phyloP scores from a whole-genome alignment of 2,113 vertebrate genomes.

The Paedocypris sp. region DNA sequence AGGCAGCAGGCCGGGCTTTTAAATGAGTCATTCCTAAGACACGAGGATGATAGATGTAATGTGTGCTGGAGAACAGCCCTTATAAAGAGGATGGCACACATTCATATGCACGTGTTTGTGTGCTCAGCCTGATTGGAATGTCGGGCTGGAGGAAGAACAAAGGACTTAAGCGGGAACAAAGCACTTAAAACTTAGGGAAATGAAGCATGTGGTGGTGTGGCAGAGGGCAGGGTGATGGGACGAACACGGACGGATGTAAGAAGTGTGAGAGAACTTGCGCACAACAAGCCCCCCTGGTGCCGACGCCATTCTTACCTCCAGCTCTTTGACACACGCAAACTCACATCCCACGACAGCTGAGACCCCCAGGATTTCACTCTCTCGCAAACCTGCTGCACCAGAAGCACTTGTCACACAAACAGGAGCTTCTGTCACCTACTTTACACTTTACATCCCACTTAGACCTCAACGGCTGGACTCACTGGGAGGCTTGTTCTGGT shows the following conservation, averaged over 20 bases:
- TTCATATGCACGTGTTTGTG: constrained; percentile 63
- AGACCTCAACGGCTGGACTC: constrained; percentile 8
- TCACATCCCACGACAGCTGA: neutral
- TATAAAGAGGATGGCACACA: constrained; percentile 60
- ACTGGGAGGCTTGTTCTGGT: constrained; percentile 16
- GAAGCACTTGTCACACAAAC: constrained; percentile 32
- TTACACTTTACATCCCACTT: constrained; percentile 32
- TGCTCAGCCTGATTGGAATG: constrained; percentile 62
- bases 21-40: constrained; percentile 34
- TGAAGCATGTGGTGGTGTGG: constrained; percentile 47
- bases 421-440: constrained; percentile 25
- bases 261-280: constrained; percentile 42
- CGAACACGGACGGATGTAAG: constrained; percentile 33
- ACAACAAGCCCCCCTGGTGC: constrained; percentile 41
- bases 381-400: neutral
- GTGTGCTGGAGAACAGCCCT: constrained; percentile 49
- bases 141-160: constrained; percentile 56
- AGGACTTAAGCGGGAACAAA: constrained; percentile 34
- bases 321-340: constrained; percentile 14
- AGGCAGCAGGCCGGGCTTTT: constrained; percentile 18
- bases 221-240: constrained; percentile 23
- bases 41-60: constrained; percentile 51
- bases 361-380: too few relatives aligned
- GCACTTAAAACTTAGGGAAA: constrained; percentile 47
- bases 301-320: constrained; percentile 21